A percentile compares a stretch with the other conserved stretches of the same genome.
Evolutionary conservation across 2,888 invertebrate genomes (phyloP).

Genomic region (Sympetrum striolatum): DNA sequence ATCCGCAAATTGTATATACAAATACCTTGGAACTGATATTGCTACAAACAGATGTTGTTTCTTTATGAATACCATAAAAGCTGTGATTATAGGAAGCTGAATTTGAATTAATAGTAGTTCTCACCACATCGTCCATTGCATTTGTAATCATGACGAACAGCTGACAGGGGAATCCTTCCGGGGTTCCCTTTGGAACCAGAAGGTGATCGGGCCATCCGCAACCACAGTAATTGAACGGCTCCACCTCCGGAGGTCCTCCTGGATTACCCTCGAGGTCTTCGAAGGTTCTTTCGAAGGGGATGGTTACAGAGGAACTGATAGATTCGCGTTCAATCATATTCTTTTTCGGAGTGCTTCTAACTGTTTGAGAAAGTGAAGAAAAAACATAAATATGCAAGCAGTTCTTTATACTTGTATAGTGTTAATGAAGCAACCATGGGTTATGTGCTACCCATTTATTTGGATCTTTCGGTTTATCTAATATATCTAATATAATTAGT

Average conservation of each 20-base stretch:
- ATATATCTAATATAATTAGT: too few relatives aligned
- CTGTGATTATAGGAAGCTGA: too few relatives aligned
- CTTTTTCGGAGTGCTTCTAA: conserved; percentile 63
- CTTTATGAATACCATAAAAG: too few relatives aligned
- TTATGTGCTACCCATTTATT: too few relatives aligned
- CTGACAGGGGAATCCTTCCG: conserved; percentile 53
- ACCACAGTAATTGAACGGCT: conserved; percentile 78
- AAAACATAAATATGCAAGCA: neutral
- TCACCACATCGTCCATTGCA: conserved; percentile 52
- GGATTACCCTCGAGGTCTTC: conserved; percentile 70
- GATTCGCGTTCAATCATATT: conserved; percentile 73
- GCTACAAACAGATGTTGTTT: too few relatives aligned
- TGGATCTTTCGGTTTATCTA: too few relatives aligned
- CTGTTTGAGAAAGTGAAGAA: neutral
- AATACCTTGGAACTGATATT: too few relatives aligned
- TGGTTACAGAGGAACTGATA: conserved; percentile 79
- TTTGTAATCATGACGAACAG: conserved; percentile 55
- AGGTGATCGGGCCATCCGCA: conserved; percentile 72
- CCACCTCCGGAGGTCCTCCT: conserved; percentile 65
- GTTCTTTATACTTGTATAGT: neutral
- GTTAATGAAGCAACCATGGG: too few relatives aligned
- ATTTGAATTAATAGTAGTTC: neutral
- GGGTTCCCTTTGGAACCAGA: conserved; percentile 61
- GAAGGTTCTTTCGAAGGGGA: conserved; percentile 83
- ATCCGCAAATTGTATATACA: too few relatives aligned